Base-by-base conservation (phyloP, 2,797 vertebrate species). In the Cirrhinus mrigala region DNA sequence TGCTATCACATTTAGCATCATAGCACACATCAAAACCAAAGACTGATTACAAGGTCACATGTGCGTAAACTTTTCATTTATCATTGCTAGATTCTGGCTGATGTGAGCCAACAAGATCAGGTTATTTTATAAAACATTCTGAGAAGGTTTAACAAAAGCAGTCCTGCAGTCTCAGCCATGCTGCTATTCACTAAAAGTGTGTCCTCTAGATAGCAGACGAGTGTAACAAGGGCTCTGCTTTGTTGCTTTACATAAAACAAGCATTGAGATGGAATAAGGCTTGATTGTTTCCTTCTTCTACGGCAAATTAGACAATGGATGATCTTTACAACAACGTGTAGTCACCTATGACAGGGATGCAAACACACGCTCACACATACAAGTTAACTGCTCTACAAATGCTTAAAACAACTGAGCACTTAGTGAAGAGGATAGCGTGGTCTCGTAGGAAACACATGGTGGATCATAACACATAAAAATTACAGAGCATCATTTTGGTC, bases 241-340 rank as follows among this genome's bases (percentile, higher is more conserved):
- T 98, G 97, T 98, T 94, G 92, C 89, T 92, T 91, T 92, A 91
- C 89, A 97, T 96, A 98, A 97, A 94, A 96, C 93, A 91, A 90
- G 93, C 93, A 96, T 96, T 98, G 94, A 97, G 92, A 90, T 93
- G 90, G 94, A 93, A 97, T 94, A 97, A 95, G 92, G 92, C 94
- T 92, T 92, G 94, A 96, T 97, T 98, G 97, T 98, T 97, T 96
- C 94, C 94, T 97, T 96, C 97, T 95, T 94, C 92, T 92, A 92
- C 90, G 89, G 89, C 91, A 91, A 88, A 92, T 94, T 92, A 94
- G 86, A 96, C 94, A 94, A 94, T 94, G 94, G 93, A 94, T 90
- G 92, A 92, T 90, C 87, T 95, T 92, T 79, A 88, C 89, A 91
- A 92, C 91, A 90, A 91, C 90, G 90, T 92, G 91, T 24, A 90